Evolutionary conservation across 2,888 invertebrate genomes (phyloP).

Genomic region (Lasiommata megera): DNA sequence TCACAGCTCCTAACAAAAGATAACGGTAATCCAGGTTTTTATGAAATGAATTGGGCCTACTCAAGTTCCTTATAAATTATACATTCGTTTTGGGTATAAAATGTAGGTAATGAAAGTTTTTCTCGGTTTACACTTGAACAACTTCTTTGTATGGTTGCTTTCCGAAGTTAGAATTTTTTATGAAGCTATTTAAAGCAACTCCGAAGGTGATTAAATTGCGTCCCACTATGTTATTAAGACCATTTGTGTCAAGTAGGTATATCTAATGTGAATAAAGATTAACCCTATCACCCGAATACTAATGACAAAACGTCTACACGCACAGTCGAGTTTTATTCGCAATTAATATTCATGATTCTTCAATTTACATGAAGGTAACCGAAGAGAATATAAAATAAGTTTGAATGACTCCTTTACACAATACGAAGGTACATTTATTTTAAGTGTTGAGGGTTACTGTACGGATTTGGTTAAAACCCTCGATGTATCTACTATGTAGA

Average conservation of each 20-base stretch:
- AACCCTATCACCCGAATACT: slow-evolving; percentile 18
- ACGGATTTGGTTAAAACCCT: no score
- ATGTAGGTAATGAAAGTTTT: no score
- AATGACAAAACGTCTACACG: slow-evolving; percentile 20
- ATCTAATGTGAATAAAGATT: slow-evolving; percentile 18
- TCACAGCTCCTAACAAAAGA: no score
- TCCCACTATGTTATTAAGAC: slow-evolving; percentile 3
- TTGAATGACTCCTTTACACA: slow-evolving; percentile 13
- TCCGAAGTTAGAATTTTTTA: no score
- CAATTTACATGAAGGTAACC: slow-evolving; percentile 22
- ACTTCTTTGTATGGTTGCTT: no score
- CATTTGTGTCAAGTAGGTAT: slow-evolving; percentile 15
- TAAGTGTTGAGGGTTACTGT: no score
- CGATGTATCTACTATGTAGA: no score
- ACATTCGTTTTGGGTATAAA: no score
- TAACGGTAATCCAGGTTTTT: no score
- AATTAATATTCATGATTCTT: slow-evolving; percentile 24
- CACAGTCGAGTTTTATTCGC: slow-evolving; percentile 17
- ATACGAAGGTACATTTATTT: background rate
- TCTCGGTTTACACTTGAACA: no score
- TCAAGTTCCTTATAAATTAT: no score
- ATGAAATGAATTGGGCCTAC: no score
- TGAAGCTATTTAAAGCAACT: background rate
- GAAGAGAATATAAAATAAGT: slow-evolving; percentile 20
- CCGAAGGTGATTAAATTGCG: background rate